These are phyloP conservation scores for Smutsia temminckii DNA, from an alignment of 2,797 vertebrate genomes.

Conservation along the genomic window DNA sequence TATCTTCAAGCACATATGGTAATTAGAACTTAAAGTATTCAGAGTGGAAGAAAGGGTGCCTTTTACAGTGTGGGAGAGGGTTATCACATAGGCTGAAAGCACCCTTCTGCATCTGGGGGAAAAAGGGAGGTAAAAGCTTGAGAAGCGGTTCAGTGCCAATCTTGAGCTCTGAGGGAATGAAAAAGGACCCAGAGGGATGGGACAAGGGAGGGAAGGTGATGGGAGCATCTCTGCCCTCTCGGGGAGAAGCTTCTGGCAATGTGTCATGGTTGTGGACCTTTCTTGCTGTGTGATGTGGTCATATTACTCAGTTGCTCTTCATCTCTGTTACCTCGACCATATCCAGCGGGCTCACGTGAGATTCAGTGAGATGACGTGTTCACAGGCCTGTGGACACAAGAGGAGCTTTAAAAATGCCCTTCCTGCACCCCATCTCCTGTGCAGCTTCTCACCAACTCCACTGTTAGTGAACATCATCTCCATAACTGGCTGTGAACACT, in stretches of 20 bases:
- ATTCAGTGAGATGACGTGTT: neutral
- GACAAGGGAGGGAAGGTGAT: neutral
- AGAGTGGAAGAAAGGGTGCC: neutral
- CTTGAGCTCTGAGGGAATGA: neutral
- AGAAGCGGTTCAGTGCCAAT: accelerated
- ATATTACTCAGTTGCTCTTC: neutral
- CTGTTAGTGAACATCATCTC: neutral
- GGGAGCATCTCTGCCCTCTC: neutral
- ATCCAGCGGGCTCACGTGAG: neutral
- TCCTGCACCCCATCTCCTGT: neutral
- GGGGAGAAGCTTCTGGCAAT: neutral
- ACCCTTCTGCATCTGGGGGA: neutral
- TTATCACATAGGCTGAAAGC: neutral
- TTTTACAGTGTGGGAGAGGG: neutral
- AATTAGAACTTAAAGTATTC: neutral
- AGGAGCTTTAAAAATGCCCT: neutral
- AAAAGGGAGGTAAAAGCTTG: neutral
- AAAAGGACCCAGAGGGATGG: neutral
- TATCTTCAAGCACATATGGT: neutral
- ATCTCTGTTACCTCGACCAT: neutral
- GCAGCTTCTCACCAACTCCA: neutral
- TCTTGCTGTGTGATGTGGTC: neutral
- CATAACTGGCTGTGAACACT: neutral
- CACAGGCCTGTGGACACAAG: neutral
- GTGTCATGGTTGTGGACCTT: accelerated